These are phyloP conservation scores for Chlorops oryzae DNA, from an alignment of 1,140 invertebrate species.

Conservation along the genomic window DNA sequence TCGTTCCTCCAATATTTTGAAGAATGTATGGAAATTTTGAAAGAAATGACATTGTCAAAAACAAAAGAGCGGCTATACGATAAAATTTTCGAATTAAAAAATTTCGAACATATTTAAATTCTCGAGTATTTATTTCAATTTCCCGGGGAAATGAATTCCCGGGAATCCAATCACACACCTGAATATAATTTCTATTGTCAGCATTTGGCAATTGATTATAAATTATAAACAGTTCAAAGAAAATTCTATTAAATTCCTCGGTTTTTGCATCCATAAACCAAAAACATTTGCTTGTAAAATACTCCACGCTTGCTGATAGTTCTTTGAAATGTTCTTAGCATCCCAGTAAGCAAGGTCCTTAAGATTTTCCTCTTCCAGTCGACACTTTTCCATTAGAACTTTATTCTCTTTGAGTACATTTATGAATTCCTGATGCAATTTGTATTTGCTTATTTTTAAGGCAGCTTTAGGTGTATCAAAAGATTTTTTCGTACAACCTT, in stretches of 20 bases:
- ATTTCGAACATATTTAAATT: no score
- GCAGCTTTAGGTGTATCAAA: conserved; percentile 50
- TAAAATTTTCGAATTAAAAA: no score
- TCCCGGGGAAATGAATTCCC: no score
- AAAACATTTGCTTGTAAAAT: conserved; percentile 51
- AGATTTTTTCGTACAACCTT: conserved; percentile 74
- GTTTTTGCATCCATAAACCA: conserved; percentile 55
- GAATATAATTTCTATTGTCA: no score
- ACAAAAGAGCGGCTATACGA: no score
- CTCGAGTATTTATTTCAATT: no score
- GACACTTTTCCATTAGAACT: conserved; percentile 30
- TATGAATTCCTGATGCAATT: conserved; percentile 56
- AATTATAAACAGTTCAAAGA: no score
- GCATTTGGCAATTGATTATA: no score
- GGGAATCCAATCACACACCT: no score
- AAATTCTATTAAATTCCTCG: conserved; percentile 48
- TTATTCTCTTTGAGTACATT: conserved; percentile 44
- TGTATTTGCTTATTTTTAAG: conserved; percentile 60
- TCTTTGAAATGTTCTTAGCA: conserved; percentile 48
- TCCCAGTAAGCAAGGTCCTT: conserved; percentile 47
- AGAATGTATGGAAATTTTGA: no score
- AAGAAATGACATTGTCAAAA: no score
- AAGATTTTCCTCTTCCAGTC: conserved; percentile 24
- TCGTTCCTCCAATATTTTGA: no score
- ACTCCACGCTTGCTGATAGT: conserved; percentile 50